Evolutionary conservation across 2,797 vertebrate genomes (phyloP).

Genomic region (Benthosema pterotum): DNA sequence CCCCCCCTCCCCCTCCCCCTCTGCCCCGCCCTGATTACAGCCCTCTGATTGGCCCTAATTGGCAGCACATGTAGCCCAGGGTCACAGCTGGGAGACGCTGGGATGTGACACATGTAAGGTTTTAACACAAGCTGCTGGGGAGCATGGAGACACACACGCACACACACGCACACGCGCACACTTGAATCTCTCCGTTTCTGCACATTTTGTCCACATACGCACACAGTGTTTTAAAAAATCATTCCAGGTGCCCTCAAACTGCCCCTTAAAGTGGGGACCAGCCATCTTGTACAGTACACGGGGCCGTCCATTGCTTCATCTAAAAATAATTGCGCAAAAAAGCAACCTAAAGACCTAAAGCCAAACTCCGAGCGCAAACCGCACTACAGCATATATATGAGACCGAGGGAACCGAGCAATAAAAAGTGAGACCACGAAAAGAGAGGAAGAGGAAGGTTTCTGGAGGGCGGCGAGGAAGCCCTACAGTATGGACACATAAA

Average conservation of each 20-base stretch:
- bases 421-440: constrained; percentile 35
- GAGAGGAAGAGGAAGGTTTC: constrained; percentile 36
- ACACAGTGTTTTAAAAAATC: neutral
- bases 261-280: constrained; percentile 4
- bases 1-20: constrained; percentile 15
- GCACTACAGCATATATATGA: constrained; percentile 22
- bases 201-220: neutral
- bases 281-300: constrained; percentile 7
- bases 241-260: neutral
- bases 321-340: constrained; percentile 69
- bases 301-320: constrained; percentile 40
- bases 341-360: constrained; percentile 28
- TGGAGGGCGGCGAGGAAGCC: constrained; percentile 55
- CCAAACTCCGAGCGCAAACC: constrained; percentile 60
- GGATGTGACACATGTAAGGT: constrained; percentile 23
- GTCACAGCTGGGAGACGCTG: constrained; percentile 57
- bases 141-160: no score
- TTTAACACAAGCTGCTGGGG: no score
- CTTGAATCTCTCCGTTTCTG: neutral
- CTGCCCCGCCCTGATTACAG: constrained; percentile 73
- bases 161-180: neutral
- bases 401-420: constrained; percentile 43
- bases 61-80: constrained; percentile 76
- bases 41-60: constrained; percentile 80
- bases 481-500: constrained; percentile 60